phyloP scores from a whole-genome alignment of 2,797 vertebrate genomes.

The Rhodeus uyekii region DNA sequence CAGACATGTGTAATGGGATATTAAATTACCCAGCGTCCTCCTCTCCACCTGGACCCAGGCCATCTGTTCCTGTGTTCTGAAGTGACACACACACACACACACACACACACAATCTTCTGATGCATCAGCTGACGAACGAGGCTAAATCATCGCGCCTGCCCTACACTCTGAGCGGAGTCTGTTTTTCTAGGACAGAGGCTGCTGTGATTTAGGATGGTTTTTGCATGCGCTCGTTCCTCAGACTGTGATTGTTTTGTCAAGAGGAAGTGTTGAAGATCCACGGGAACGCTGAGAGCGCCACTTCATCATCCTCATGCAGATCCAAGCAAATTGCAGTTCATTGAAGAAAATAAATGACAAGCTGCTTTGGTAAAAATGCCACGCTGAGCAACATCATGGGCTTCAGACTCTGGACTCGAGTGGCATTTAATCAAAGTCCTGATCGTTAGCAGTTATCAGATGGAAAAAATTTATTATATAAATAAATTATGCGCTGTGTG shows the following conservation, averaged over 20 bases:
- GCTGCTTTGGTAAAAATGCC: slow-evolving; percentile 16
- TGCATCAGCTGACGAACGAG: too few relatives aligned
- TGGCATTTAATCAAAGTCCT: too few relatives aligned
- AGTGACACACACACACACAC: too few relatives aligned
- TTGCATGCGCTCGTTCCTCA: not conserved
- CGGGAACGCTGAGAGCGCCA: not conserved
- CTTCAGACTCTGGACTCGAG: too few relatives aligned
- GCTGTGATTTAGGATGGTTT: not conserved
- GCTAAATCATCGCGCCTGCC: not conserved
- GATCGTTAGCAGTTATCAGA: too few relatives aligned
- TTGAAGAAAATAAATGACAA: slow-evolving; percentile 36
- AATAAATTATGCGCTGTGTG: too few relatives aligned
- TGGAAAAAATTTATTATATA: not conserved
- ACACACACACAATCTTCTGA: too few relatives aligned
- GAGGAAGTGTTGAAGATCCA: not conserved
- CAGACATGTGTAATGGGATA: slow-evolving; percentile 43
- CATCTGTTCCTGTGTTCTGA: slow-evolving; percentile 38
- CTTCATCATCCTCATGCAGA: slow-evolving; percentile 34
- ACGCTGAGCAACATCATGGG: too few relatives aligned
- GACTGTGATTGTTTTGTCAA: not conserved
- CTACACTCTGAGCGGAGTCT: not conserved
- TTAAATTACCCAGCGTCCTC: slow-evolving; percentile 47
- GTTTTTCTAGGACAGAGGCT: not conserved
- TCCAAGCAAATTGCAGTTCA: slow-evolving; percentile 27
- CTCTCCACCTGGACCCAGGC: slow-evolving; percentile 41